These are phyloP conservation scores for Blera fallax DNA, from an alignment of 2,888 invertebrate genomes.

Conservation along the genomic window DNA sequence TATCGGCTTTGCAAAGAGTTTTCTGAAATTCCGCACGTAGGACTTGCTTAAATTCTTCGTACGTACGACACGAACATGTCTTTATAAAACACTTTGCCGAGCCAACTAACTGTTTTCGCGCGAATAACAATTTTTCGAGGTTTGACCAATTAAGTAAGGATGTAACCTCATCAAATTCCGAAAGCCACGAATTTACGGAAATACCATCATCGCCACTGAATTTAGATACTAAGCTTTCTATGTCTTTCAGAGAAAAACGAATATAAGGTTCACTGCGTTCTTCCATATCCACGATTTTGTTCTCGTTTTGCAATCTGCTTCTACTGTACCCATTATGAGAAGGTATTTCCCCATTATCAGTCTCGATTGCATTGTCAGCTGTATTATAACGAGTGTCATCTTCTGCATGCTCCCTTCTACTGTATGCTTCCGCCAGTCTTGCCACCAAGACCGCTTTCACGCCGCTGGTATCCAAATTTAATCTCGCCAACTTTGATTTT, in stretches of 20 bases:
- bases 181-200: background rate
- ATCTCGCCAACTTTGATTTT: too few species aligned
- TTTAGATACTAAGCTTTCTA: constrained; percentile 10
- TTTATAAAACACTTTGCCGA: background rate
- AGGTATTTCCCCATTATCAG: too few species aligned
- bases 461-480: too few species aligned
- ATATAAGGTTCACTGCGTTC: background rate
- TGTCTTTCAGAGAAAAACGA: background rate
- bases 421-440: background rate
- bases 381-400: background rate
- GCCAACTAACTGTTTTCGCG: background rate
- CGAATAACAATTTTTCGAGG: constrained; percentile 12
- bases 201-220: constrained; percentile 9
- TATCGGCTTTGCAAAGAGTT: background rate
- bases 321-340: background rate
- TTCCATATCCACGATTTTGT: background rate
- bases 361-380: background rate
- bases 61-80: background rate
- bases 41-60: background rate
- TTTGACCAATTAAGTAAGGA: constrained; percentile 4
- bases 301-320: too few species aligned
- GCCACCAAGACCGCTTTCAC: background rate
- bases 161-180: constrained; percentile 3
- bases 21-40: background rate
- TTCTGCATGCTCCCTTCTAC: background rate